These are phyloP conservation scores for Helicoverpa assulta DNA, from an alignment of 2,888 invertebrate genomes.

Conservation along the genomic window DNA sequence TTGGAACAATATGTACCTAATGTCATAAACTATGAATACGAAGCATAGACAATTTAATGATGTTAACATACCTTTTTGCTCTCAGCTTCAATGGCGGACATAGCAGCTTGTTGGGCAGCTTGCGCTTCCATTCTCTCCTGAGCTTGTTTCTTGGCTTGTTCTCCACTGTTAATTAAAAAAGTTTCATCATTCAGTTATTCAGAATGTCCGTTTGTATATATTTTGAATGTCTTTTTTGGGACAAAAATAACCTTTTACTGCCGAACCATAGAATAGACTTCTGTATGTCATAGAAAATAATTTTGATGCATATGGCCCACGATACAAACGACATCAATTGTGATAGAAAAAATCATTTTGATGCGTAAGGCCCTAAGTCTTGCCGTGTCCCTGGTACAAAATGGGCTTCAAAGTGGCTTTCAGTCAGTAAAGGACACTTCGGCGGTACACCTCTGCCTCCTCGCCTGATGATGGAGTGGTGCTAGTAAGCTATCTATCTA, in stretches of 20 bases:
- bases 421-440: too few relatives aligned
- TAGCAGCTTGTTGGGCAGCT: conserved; percentile 96
- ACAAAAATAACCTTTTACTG: too few relatives aligned
- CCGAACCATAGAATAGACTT: too few relatives aligned
- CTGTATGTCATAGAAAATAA: too few relatives aligned
- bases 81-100: conserved; percentile 96
- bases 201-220: background rate
- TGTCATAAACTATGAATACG: background rate
- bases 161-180: conserved; percentile 90
- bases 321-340: too few relatives aligned
- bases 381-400: too few relatives aligned
- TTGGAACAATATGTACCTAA: too few relatives aligned
- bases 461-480: conserved; percentile 93
- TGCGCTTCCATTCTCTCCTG: conserved; percentile 95
- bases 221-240: too few relatives aligned
- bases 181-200: background rate
- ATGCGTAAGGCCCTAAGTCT: too few relatives aligned
- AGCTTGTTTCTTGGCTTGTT: conserved; percentile 95
- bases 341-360: too few relatives aligned
- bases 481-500: background rate
- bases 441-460: conserved; percentile 92
- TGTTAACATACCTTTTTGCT: conserved; percentile 91
- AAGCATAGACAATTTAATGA: conserved; percentile 8
- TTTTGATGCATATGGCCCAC: too few relatives aligned
- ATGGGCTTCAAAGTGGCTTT: too few relatives aligned